Conservation (phyloP, 2,113 vertebrate species). For the Thymallus thymallus region DNA sequence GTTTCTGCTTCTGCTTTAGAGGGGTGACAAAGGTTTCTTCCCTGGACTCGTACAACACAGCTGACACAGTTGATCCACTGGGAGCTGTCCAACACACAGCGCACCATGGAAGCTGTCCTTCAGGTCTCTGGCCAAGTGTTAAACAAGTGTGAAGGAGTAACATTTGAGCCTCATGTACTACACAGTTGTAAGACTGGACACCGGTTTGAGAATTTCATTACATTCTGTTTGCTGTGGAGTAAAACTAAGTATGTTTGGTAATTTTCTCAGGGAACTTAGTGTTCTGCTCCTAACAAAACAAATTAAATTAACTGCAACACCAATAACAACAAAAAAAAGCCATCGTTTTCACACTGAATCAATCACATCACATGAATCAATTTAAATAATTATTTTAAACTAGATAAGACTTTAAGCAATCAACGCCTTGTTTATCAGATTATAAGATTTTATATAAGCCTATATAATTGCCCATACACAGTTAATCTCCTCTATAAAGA, state of each 20-base stretch:
- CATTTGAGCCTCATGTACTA: not conserved
- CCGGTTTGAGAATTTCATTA: not conserved
- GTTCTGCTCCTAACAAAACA: not conserved
- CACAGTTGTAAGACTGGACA: not conserved
- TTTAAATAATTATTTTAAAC: not conserved
- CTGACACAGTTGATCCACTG: not conserved
- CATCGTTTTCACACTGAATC: not conserved
- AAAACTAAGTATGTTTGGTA: not conserved
- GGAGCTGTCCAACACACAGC: not conserved
- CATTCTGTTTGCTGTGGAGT: not conserved
- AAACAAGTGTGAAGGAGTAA: slow-evolving; percentile 8
- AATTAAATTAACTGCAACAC: not conserved
- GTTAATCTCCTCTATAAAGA: slow-evolving; percentile 6
- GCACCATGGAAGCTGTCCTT: not conserved
- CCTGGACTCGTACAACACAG: slow-evolving; percentile 20
- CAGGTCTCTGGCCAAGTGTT: slow-evolving; percentile 13
- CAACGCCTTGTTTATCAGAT: not conserved
- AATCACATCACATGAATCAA: not conserved
- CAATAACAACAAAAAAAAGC: not conserved
- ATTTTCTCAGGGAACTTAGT: not conserved
- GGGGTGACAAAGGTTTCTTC: slow-evolving; percentile 45
- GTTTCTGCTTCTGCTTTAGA: slow-evolving; percentile 33
- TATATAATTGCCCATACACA: not conserved
- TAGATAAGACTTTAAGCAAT: not conserved
- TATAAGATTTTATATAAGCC: not conserved